Evolutionary conservation across 1,140 invertebrate species (phyloP).

Genomic region (Scaptomyza montana): DNA sequence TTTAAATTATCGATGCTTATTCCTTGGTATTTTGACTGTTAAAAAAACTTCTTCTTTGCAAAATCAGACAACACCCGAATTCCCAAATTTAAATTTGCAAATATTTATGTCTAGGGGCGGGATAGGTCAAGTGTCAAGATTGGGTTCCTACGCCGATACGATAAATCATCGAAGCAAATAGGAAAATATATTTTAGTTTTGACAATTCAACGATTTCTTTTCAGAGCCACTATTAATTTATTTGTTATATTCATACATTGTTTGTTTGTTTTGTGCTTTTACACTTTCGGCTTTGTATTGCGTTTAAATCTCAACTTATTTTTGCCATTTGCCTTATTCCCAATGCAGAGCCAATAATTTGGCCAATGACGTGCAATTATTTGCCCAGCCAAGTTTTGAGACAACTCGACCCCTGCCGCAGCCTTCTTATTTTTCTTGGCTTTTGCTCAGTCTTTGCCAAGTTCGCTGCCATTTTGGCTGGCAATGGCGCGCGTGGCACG

Average conservation of each 20-base stretch:
- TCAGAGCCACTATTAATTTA: not conserved
- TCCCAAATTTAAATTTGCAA: no score
- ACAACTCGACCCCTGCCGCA: conserved; percentile 16
- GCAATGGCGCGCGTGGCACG: conserved; percentile 59
- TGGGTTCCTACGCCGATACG: no score
- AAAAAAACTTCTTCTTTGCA: no score
- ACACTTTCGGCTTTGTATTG: not conserved
- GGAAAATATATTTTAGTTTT: no score
- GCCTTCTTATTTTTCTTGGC: not conserved
- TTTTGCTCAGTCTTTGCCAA: not conserved
- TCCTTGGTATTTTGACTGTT: no score
- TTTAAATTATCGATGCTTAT: no score
- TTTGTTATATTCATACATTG: not conserved
- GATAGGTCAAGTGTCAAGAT: no score
- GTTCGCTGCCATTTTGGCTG: conserved; percentile 14
- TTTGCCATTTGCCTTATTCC: not conserved
- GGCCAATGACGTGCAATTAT: conserved; percentile 77
- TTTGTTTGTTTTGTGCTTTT: not conserved
- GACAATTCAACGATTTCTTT: not conserved
- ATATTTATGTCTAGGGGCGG: no score
- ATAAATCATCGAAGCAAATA: no score
- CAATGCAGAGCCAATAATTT: conserved; percentile 65
- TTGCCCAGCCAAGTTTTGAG: conserved; percentile 59
- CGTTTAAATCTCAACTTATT: conserved; percentile 9
- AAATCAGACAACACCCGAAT: no score